These are phyloP conservation scores for Euclidia mi DNA, from an alignment of 2,888 invertebrate genomes.

Conservation along the genomic window DNA sequence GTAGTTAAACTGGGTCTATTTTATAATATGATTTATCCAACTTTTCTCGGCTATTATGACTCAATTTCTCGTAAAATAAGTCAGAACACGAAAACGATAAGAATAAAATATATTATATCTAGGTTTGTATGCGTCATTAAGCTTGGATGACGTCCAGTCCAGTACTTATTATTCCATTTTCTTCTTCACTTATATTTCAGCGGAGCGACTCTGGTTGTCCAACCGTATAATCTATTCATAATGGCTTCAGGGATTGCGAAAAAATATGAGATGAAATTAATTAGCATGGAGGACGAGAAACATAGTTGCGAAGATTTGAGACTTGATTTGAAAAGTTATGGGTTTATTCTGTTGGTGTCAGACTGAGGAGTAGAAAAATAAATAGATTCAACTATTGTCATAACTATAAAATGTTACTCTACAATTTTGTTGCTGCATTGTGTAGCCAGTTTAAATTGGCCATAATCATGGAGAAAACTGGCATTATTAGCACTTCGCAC, in stretches of 20 bases:
- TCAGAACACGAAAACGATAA: not conserved
- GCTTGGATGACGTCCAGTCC: conserved; percentile 53
- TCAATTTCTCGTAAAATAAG: too few relatives aligned
- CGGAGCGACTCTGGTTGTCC: conserved; percentile 41
- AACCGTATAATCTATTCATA: conserved; percentile 57
- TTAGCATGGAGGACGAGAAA: conserved; percentile 35
- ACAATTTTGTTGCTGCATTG: too few relatives aligned
- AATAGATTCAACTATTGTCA: too few relatives aligned
- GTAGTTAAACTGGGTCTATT: not conserved
- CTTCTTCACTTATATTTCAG: conserved; percentile 49
- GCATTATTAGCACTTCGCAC: too few relatives aligned
- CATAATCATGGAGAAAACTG: too few relatives aligned
- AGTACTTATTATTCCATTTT: conserved; percentile 50
- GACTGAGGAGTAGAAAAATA: too few relatives aligned
- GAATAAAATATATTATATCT: conserved; percentile 45
- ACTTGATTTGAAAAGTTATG: too few relatives aligned
- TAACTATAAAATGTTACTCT: too few relatives aligned
- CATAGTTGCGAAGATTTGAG: conserved; percentile 4
- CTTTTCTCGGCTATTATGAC: too few relatives aligned
- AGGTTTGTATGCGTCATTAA: conserved; percentile 52
- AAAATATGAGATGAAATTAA: conserved; percentile 40
- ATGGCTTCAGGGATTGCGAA: conserved; percentile 32
- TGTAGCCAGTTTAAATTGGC: too few relatives aligned
- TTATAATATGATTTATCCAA: too few relatives aligned
- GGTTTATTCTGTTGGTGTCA: too few relatives aligned